These are phyloP conservation scores for Pollenia amentaria DNA, from an alignment of 2,888 invertebrate species.

Conservation along the genomic window DNA sequence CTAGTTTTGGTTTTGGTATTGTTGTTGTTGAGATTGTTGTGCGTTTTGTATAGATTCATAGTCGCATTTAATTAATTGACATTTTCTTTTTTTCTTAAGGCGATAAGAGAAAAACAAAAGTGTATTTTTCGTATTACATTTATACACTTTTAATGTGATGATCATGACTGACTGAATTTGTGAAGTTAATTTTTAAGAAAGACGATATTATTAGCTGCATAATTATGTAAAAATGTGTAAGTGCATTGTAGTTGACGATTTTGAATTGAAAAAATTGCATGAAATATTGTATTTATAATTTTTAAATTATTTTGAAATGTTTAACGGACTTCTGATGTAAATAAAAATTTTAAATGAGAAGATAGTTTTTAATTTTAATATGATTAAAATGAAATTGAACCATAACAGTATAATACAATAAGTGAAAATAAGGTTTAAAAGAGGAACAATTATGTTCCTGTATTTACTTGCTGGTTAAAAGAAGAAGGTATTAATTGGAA, in stretches of 20 bases:
- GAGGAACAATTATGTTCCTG: no score
- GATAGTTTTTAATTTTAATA: no score
- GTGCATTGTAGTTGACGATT: constrained; percentile 38
- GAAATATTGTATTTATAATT: constrained; percentile 19
- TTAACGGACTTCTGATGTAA: constrained; percentile 1
- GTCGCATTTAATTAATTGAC: constrained; percentile 74
- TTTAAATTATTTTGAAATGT: constrained; percentile 12
- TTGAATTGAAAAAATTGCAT: constrained; percentile 36
- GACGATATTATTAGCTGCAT: constrained; percentile 23
- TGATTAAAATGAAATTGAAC: no score
- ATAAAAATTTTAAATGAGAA: background rate
- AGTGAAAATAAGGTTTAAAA: no score
- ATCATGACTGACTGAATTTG: constrained; percentile 41
- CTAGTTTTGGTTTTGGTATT: background rate
- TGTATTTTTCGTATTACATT: constrained; percentile 45
- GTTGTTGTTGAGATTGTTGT: constrained; percentile 43
- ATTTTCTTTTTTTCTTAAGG: constrained; percentile 66
- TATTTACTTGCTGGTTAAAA: no score
- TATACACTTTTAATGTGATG: constrained; percentile 18
- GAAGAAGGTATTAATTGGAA: no score
- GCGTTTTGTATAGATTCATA: constrained; percentile 61
- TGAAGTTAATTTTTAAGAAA: background rate
- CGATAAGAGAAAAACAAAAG: constrained; percentile 70
- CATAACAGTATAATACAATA: no score
- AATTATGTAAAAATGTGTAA: constrained; percentile 51